These are phyloP conservation scores for Prunella strophiata DNA, from an alignment of 2,797 vertebrate species.

Conservation along the genomic window DNA sequence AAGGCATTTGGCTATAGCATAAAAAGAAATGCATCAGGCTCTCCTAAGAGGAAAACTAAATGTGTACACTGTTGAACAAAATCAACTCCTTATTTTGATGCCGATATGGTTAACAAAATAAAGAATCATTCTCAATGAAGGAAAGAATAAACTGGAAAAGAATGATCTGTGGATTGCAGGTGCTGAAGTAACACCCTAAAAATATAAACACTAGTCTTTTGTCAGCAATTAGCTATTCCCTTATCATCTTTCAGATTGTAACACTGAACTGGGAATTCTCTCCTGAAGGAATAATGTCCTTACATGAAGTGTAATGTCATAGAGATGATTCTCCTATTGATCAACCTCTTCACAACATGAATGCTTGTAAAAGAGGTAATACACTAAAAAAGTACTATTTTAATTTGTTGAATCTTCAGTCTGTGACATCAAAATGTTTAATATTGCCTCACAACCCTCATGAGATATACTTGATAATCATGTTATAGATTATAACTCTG, in stretches of 20 bases:
- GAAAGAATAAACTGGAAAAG: neutral
- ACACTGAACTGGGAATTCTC: neutral
- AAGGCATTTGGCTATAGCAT: neutral
- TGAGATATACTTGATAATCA: neutral
- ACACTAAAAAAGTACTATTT: neutral
- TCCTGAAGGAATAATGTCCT: neutral
- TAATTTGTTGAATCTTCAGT: neutral
- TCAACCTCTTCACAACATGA: neutral
- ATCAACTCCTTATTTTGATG: neutral
- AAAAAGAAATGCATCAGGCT: slow-evolving; percentile 2
- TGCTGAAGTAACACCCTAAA: neutral
- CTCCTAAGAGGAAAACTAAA: slow-evolving; percentile 3
- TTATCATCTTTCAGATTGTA: neutral
- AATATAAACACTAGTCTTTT: neutral
- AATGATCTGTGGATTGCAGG: neutral
- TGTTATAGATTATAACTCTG: neutral
- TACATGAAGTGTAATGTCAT: neutral
- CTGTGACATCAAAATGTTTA: neutral
- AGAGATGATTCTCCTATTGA: neutral
- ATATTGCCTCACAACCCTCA: neutral
- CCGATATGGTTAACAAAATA: neutral
- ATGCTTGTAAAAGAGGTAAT: neutral
- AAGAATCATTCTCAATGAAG: neutral
- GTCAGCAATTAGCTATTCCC: neutral
- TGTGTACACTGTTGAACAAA: neutral